Conservation (phyloP, 2,888 invertebrate genomes). For the Congeria kusceri region DNA sequence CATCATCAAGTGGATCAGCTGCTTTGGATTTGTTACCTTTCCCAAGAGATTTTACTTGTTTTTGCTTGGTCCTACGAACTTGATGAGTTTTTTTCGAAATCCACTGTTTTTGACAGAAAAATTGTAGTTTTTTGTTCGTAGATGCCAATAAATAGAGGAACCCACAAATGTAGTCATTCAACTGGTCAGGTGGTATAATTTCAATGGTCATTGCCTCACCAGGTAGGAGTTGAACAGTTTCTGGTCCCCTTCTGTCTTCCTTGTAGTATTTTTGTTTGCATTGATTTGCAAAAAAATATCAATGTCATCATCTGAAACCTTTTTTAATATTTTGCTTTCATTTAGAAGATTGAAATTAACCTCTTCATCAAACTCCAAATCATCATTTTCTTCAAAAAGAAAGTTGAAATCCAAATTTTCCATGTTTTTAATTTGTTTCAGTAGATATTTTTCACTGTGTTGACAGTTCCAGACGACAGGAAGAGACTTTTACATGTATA, state of each 20-base stretch:
- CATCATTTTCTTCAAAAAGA: too few relatives aligned
- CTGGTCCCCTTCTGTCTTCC: slow-evolving; percentile 71
- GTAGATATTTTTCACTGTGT: too few relatives aligned
- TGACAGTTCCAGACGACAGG: too few relatives aligned
- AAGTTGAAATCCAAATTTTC: too few relatives aligned
- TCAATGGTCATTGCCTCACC: slow-evolving; percentile 65
- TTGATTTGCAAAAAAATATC: too few relatives aligned
- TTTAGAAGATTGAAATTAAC: too few relatives aligned
- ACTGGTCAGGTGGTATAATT: slow-evolving; percentile 64
- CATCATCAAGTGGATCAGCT: slow-evolving; percentile 12
- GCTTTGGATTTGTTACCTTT: slow-evolving; percentile 65
- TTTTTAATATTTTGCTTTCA: too few relatives aligned
- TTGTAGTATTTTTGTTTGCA: slow-evolving; percentile 56
- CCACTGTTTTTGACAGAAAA: slow-evolving; percentile 65
- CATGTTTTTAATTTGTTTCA: too few relatives aligned
- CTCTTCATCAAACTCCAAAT: too few relatives aligned
- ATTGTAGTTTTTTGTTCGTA: slow-evolving; percentile 61
- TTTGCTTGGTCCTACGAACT: slow-evolving; percentile 65
- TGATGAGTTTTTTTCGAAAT: slow-evolving; percentile 66
- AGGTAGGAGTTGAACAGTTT: slow-evolving; percentile 66
- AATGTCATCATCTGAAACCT: too few relatives aligned
- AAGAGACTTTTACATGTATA: too few relatives aligned
- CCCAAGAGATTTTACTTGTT: slow-evolving; percentile 65
- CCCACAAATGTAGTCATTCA: slow-evolving; percentile 66
- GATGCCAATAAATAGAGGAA: slow-evolving; percentile 67